phyloP scores from a whole-genome alignment of 1,140 invertebrate species.

The Drosophila pandora region DNA sequence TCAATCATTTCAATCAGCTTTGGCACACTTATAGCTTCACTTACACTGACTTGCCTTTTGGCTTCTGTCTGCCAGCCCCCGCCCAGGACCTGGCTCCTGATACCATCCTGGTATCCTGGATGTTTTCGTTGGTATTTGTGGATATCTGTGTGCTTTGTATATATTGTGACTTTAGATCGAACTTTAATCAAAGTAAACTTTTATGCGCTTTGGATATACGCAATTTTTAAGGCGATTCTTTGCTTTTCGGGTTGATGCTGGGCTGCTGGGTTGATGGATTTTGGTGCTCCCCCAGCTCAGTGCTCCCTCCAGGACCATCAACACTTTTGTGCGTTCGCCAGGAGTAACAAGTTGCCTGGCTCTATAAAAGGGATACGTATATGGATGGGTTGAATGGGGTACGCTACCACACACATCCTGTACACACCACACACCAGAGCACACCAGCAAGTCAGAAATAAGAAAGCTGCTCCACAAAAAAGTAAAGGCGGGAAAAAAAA shows the following conservation, averaged over 20 bases:
- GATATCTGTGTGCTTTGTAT: constrained; percentile 34
- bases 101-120: constrained; percentile 23
- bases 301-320: constrained; percentile 11
- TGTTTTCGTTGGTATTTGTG: constrained; percentile 49
- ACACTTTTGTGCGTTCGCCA: constrained; percentile 47
- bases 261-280: constrained; percentile 74
- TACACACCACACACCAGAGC: background rate
- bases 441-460: constrained; percentile 42
- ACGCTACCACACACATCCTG: background rate
- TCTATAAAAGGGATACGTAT: constrained; percentile 34
- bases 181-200: constrained; percentile 82
- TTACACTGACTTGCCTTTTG: constrained; percentile 80
- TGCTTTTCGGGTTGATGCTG: too few species aligned
- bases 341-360: constrained; percentile 46
- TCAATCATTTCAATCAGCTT: constrained; percentile 80
- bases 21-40: constrained; percentile 73
- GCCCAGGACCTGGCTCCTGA: constrained; percentile 5
- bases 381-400: constrained; percentile 25
- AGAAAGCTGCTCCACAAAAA: constrained; percentile 40
- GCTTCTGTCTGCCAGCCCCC: constrained; percentile 35
- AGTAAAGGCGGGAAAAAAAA: constrained; percentile 56
- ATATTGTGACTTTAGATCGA: constrained; percentile 70
- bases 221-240: constrained; percentile 66
- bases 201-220: constrained; percentile 64
- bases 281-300: constrained; percentile 40